Conservation (phyloP, 2,113 vertebrate genomes). For the Beaufortia kweichowensis region DNA sequence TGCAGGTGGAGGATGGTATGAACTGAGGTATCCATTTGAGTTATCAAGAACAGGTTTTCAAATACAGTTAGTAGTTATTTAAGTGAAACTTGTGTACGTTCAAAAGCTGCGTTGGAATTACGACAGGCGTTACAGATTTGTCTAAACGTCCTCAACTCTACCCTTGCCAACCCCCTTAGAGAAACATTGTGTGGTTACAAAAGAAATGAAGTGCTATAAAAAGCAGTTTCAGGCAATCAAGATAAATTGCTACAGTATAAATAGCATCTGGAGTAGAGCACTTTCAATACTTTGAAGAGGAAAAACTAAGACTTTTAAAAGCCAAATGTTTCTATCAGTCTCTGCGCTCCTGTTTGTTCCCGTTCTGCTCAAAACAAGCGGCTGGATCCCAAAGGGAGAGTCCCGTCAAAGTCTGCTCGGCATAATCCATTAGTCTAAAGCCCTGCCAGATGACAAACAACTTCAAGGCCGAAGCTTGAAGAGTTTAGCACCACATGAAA, state of each 20-base stretch:
- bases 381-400: constrained; percentile 29
- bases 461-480: constrained; percentile 60
- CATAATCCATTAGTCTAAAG: constrained; percentile 34
- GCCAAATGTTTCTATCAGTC: constrained; percentile 16
- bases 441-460: constrained; percentile 49
- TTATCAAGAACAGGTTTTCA: background rate
- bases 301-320: constrained; percentile 27
- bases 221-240: constrained; percentile 40
- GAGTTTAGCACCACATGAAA: constrained; percentile 68
- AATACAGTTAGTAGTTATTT: constrained; percentile 25
- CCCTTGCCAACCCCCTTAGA: background rate
- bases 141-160: background rate
- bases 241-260: constrained; percentile 38
- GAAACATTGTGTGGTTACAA: constrained; percentile 17
- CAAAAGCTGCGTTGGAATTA: background rate
- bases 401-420: constrained; percentile 22
- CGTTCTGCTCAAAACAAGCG: constrained; percentile 40
- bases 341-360: constrained; percentile 35
- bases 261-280: constrained; percentile 28
- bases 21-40: background rate
- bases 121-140: background rate
- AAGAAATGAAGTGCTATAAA: constrained; percentile 34
- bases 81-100: background rate
- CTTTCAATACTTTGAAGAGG: constrained; percentile 38
- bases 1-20: background rate